Base-by-base conservation (phyloP, 2,888 invertebrate species). In the Patella depressa region DNA sequence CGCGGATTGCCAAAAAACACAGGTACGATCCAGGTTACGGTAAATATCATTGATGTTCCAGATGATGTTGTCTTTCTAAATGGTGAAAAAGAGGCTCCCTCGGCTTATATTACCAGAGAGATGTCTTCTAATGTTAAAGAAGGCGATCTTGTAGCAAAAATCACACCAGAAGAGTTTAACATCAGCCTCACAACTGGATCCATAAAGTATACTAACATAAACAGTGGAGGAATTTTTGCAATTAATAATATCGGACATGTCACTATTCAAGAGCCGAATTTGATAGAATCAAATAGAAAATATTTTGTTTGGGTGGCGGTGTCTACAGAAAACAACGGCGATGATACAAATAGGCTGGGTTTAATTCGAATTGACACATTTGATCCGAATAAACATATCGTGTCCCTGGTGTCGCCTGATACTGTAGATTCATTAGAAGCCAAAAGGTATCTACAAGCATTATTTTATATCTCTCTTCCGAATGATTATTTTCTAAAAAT, bases 351-450 rank as follows among this genome's bases (percentile, higher is more conserved):
- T 45, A 29, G 54, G 4, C 34, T 84, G n/a, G 84, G 78, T 59
- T 76, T 85, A 34, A 73, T 85, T 1, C 71, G 83, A 71, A 78
- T 83, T 24, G 84, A 85, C 65, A 80, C 83, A 5, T 79, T 84
- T 73, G 70, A 71, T 14, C 83, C 85, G 2, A 80, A 54, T 29
- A 54, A 54, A 15, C 79, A 83, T 54, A 79, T 85, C 17, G 80
- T 84, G 19, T 65, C 65, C 0, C 24, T 65, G 15, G 65, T n/a
- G 24, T 65, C 65, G 19, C 14, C 65, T 24, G 19, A 19, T 12
- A 24, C 19, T 24, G 65, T 65, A 19, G 14, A 19, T 24, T 65
- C 14, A 24, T 24, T 65, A 65, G 4, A 65, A 24, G 65, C 65
- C 19, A 24, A 19, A 11, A 65, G 65, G 65, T 19, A 24, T 24